A percentile compares a stretch with the other conserved stretches of the same genome.
Evolutionary conservation across 2,113 vertebrate species (phyloP).

Genomic region (Menidia beryllina): DNA sequence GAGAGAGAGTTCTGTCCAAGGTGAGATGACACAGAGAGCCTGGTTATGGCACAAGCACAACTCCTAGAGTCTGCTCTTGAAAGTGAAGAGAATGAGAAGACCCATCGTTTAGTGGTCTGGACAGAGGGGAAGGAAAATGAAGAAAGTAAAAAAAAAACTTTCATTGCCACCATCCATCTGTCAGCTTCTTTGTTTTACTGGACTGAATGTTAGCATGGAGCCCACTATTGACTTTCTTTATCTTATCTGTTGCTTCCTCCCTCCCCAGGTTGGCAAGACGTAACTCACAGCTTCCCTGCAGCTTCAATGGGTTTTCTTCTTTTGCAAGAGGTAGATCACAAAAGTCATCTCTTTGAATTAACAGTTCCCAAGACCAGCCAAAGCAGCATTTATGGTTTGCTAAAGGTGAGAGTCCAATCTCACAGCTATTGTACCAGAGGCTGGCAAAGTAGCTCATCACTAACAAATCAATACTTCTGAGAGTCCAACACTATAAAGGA

Average conservation of each 20-base stretch:
- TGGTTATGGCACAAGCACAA: conserved; percentile 41
- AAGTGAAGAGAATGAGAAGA: conserved; percentile 51
- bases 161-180: conserved; percentile 46
- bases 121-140: conserved; percentile 17
- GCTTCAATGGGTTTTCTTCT: conserved; percentile 39
- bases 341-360: conserved; percentile 27
- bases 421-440: background rate
- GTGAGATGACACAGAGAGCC: conserved; percentile 43
- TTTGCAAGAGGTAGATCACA: conserved; percentile 21
- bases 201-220: conserved; percentile 44
- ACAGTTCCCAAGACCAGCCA: conserved; percentile 23
- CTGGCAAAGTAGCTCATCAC: conserved; percentile 13
- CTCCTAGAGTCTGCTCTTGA: conserved; percentile 41
- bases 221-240: conserved; percentile 36
- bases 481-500: conserved; percentile 11
- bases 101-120: conserved; percentile 64
- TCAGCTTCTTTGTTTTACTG: conserved; percentile 58
- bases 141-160: conserved; percentile 42
- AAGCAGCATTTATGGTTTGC: conserved; percentile 27
- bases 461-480: conserved; percentile 3
- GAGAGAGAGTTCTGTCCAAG: conserved; percentile 18
- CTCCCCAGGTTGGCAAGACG: conserved; percentile 31
- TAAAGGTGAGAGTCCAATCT: conserved; percentile 13
- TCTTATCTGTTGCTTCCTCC: conserved; percentile 26
- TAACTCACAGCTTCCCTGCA: conserved; percentile 49